Evolutionary conservation across 2,888 invertebrate species (phyloP), one percentile per base, ranked within the genome.

Genomic region (Apeira syringaria): DNA sequence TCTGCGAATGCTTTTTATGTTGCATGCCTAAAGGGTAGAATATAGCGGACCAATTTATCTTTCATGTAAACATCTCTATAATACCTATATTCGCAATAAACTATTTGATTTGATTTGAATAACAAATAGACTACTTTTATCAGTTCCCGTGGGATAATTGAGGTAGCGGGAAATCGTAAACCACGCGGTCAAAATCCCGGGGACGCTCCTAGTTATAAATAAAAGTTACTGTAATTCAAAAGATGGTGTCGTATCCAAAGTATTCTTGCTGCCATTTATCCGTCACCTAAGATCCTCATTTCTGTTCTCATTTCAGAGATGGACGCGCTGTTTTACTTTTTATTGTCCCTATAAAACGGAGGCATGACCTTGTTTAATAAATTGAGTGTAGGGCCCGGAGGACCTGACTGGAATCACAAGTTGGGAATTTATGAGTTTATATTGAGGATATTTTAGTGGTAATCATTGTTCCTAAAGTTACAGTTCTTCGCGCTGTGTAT

Each of bases 241-340:
- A 27, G 26, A 18, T 36, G 20, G n/a, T 27, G 11, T 29, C 12
- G 7, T 20, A 8, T 15, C 38, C 50, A 44, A 47, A 53, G 48
- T 56, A 56, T 54, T 50, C 37, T 24, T 27, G 17, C 31, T 24
- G 37, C 15, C 29, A 37, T 37, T 37, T 37, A 37, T 29, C 37
- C 33, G 12, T 15, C 20, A 18, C 43, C 49, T 41, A 57, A 71
- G 68, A 73, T 70, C 63, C 68, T 74, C 66, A 74, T 78, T 80
- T 59, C 67, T 76, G 75, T 77, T 79, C 76, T 80, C 82, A 83
- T 85, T 74, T 70, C 74, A 67, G 67, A 75, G 71, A 81, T 79
- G 82, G 77, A 77, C 78, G 79, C 68, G 78, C 76, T 82, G 74
- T 74, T 80, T 78, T 77, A 78, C 70, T 74, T 82, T 83, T 86